Evolutionary conservation across 2,797 vertebrate genomes (phyloP).

Genomic region (Falco berigora): DNA sequence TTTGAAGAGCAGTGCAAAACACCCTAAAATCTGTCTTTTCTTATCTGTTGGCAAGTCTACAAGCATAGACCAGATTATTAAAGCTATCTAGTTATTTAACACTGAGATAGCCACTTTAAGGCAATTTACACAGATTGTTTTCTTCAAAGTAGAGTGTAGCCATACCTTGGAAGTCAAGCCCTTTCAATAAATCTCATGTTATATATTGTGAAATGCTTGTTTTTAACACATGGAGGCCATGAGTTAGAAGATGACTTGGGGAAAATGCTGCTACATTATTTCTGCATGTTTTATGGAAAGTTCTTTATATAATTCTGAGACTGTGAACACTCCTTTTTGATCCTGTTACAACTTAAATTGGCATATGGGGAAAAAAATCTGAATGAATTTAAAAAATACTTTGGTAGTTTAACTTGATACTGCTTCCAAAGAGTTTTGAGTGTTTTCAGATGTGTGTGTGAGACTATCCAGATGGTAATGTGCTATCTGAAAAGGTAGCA

Average conservation of each 20-base stretch:
- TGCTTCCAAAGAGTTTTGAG: background rate
- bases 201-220: background rate
- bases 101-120: background rate
- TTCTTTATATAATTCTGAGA: background rate
- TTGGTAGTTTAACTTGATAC: background rate
- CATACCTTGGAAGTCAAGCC: background rate
- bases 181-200: background rate
- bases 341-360: background rate
- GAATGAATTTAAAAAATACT: background rate
- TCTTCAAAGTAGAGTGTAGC: background rate
- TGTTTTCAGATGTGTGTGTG: background rate
- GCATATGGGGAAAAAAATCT: background rate
- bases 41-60: background rate
- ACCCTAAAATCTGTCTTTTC: background rate
- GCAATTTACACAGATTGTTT: background rate
- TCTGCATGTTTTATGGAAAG: background rate
- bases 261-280: background rate
- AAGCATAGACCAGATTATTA: background rate
- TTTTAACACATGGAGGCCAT: background rate
- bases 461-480: background rate
- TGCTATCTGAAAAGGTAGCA: background rate
- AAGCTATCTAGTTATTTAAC: background rate
- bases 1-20: background rate
- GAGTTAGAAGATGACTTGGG: background rate
- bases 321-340: background rate